phyloP scores from a whole-genome alignment of 2,113 vertebrate species.

The Arothron firmamentum region DNA sequence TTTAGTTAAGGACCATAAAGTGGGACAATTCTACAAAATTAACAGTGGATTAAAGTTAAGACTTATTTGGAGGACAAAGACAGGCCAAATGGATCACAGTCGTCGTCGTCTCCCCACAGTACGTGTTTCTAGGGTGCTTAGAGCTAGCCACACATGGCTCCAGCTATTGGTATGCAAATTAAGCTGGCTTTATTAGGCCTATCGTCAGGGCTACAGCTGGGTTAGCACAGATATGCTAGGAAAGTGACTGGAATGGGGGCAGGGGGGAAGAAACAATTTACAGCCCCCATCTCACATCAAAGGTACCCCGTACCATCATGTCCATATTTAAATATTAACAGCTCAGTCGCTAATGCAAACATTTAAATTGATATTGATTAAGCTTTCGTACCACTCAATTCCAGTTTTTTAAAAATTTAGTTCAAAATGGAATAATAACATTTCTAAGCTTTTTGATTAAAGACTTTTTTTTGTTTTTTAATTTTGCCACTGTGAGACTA shows the following conservation, averaged over 20 bases:
- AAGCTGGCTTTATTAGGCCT: constrained; percentile 70
- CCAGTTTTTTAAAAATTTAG: too few relatives aligned
- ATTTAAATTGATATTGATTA: background rate
- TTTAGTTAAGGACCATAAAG: constrained; percentile 42
- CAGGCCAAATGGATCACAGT: constrained; percentile 45
- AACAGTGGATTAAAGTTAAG: constrained; percentile 54
- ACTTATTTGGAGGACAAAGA: constrained; percentile 59
- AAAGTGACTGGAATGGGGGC: constrained; percentile 58
- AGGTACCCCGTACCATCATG: constrained; percentile 26
- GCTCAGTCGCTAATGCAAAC: constrained; percentile 10
- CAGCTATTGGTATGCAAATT: constrained; percentile 78
- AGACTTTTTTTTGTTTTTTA: constrained; percentile 39
- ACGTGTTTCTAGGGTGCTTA: constrained; percentile 58
- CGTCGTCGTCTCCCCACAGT: constrained; percentile 53
- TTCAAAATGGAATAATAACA: background rate
- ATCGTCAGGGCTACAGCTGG: constrained; percentile 81
- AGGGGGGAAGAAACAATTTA: constrained; percentile 36
- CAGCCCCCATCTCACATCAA: constrained; percentile 36
- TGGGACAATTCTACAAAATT: constrained; percentile 46
- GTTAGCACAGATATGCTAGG: constrained; percentile 72
- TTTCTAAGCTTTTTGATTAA: constrained; percentile 11
- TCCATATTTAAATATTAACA: constrained; percentile 35
- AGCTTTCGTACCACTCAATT: background rate
- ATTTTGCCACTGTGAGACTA: constrained; percentile 40
- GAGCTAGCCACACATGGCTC: constrained; percentile 73